Base-by-base conservation (phyloP, 2,888 invertebrate species). In the Baccha elongata region DNA sequence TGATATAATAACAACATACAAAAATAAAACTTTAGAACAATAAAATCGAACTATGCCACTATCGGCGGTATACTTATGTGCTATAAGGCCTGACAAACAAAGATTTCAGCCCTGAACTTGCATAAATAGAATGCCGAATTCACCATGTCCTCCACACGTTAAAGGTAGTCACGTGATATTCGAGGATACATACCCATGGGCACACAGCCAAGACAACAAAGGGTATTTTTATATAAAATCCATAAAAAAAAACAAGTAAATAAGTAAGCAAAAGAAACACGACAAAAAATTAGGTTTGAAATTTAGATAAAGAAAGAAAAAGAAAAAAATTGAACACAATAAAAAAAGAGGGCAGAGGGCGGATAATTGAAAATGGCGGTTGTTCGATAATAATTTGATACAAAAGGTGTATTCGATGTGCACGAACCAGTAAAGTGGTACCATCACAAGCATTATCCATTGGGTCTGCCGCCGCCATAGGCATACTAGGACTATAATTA, bases 311-410 rank as follows among this genome's bases (percentile, higher is more conserved):
- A n/a, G n/a, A n/a, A n/a, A n/a, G n/a, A n/a, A n/a, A n/a, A n/a
- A n/a, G n/a, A 65, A 23, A 60, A 62, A 55, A n/a, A 52, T 15
- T 42, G 65, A 68, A 52, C 60, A 65, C 44, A 65, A 78, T 17
- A 40, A 50, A 68, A 50, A 50, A 13, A 44, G 44, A 72, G 68
- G 42, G 58, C 50, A 81, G 50, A 84, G 75, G 81, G 80, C 60
- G 78, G 75, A 79, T 86, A 86, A 86, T 86, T 86, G 86, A 86
- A 86, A 86, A 86, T 86, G 85, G 85, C 85, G 83, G 62, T 85
- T 79, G 84, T 79, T 83, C 81, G 69, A 75, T 78, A 85, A 83
- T 75, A 79, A 74, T 81, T 74, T 78, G 64, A 78, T 73, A 69
- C 7, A 23, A 8, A 32, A 32, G 29, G 29, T 32, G 29, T 32